Evolutionary conservation across 2,113 vertebrate species (phyloP), one percentile per base, ranked within the genome.

Genomic region (Dinomys branickii): DNA sequence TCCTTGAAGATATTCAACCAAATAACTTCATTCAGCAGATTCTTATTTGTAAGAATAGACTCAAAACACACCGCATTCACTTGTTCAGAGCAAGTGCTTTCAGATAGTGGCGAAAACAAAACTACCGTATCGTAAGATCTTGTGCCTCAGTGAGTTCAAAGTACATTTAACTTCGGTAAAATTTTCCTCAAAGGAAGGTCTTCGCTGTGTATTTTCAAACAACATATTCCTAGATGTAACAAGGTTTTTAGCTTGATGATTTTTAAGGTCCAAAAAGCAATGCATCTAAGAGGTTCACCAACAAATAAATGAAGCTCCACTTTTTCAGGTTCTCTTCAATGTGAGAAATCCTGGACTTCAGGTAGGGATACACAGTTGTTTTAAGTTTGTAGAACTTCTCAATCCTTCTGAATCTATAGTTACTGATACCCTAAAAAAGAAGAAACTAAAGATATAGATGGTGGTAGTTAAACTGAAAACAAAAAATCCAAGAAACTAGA

Each of bases 1-100:
- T 90, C 19, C 30, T 88, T 94, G 30, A 90, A 71, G 28, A 94
- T 90, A 88, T 91, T 87, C 20, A 86, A 41, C 1, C 14, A 71
- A 92, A 88, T 0, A 67, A 12, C 71, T 77, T 82, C 35, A 47
- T 78, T 86, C 0, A 84, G 11, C 86, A n/a, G 1, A 41, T 75
- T 96, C 10, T 91, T 3, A 89, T 59, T 94, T 93, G 77, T 71
- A 90, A 94, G 52, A 73, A 73, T 80, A 61, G 89, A 89, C 10
- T 75, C 63, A 14, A 92, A 73, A 58, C 61, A 59, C 19, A 35
- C 24, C 41, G 0, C 7, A 78, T 59, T 33, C 5, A 86, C 61
- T 63, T n/a, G 1, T 58, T 38, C 7, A n/a, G 35, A 83, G 13
- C 1, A 0, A 8, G 81, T 56, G 30, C 20, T 96, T 88, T 75